A percentile compares a stretch with the other conserved stretches of the same genome.
These are phyloP conservation scores for Zaprionus lachaisei DNA, from an alignment of 1,140 invertebrate species.

Conservation along the genomic window DNA sequence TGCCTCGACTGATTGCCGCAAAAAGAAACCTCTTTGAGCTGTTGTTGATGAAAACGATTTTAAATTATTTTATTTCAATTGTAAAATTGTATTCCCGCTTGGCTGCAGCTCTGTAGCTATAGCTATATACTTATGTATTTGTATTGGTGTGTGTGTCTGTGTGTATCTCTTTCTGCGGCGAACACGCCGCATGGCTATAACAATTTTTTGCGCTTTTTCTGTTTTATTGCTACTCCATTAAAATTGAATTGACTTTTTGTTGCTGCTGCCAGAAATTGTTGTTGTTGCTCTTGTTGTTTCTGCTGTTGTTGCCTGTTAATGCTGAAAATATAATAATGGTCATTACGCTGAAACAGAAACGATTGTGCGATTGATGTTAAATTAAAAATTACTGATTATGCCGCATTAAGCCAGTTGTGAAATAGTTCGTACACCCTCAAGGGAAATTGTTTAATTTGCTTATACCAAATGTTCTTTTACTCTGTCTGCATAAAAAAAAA, in stretches of 20 bases:
- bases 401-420: slow-evolving; percentile 47
- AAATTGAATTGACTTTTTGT: slow-evolving; percentile 79
- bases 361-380: slow-evolving; percentile 82
- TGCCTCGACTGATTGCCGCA: slow-evolving; percentile 59
- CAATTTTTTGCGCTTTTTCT: slow-evolving; percentile 78
- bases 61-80: slow-evolving; percentile 84
- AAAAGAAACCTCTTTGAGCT: slow-evolving; percentile 71
- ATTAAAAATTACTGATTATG: slow-evolving; percentile 82
- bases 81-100: slow-evolving; percentile 71
- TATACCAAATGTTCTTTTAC: not conserved
- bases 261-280: slow-evolving; percentile 32
- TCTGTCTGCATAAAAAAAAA: no score
- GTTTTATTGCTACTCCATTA: slow-evolving; percentile 82
- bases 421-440: slow-evolving; percentile 36
- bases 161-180: slow-evolving; percentile 13
- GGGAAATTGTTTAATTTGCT: not conserved
- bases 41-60: slow-evolving; percentile 83
- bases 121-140: not conserved
- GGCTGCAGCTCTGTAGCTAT: slow-evolving; percentile 17
- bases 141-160: not conserved
- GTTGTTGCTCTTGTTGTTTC: slow-evolving; percentile 36
- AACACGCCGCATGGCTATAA: slow-evolving; percentile 50
- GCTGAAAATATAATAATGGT: slow-evolving; percentile 80
- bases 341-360: slow-evolving; percentile 79
- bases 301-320: slow-evolving; percentile 62